Percentiles rank a stretch among this genome's conserved stretches.
Evolutionary conservation across 2,113 vertebrate species (phyloP).

Genomic region (Salvelinus alpinus): DNA sequence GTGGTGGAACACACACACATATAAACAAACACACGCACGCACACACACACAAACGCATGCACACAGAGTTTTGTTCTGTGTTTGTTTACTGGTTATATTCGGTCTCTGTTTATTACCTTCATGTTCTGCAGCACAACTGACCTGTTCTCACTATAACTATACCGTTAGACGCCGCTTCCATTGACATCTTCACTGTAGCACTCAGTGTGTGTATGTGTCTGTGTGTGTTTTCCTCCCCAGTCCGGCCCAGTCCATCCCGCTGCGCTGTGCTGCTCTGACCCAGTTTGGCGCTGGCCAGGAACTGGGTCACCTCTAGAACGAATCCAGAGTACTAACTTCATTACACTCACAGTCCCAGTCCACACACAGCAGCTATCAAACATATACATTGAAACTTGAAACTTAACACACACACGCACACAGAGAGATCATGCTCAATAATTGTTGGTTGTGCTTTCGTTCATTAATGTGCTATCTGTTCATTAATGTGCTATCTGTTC

Average conservation of each 20-base stretch:
- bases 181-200: constrained; percentile 39
- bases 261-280: constrained; percentile 53
- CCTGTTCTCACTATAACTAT: constrained; percentile 63
- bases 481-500: too few species aligned
- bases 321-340: constrained; percentile 18
- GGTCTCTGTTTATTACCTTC: constrained; percentile 30
- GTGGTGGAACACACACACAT: background rate
- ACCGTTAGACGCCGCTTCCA: too few species aligned
- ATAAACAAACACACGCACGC: too few species aligned
- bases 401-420: constrained; percentile 10
- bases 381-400: background rate
- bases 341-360: constrained; percentile 21
- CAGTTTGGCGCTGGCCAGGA: constrained; percentile 64
- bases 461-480: too few species aligned
- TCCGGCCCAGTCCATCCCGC: constrained; percentile 50
- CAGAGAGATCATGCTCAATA: too few species aligned
- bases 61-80: constrained; percentile 4
- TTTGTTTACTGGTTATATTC: too few species aligned
- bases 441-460: too few species aligned
- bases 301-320: constrained; percentile 63
- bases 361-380: constrained; percentile 8
- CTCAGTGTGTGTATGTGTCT: background rate
- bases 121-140: constrained; percentile 51
- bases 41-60: too few species aligned
- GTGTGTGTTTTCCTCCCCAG: background rate